These are phyloP conservation scores for Petrolisthes manimaculis DNA, from an alignment of 2,888 invertebrate genomes.

Conservation along the genomic window DNA sequence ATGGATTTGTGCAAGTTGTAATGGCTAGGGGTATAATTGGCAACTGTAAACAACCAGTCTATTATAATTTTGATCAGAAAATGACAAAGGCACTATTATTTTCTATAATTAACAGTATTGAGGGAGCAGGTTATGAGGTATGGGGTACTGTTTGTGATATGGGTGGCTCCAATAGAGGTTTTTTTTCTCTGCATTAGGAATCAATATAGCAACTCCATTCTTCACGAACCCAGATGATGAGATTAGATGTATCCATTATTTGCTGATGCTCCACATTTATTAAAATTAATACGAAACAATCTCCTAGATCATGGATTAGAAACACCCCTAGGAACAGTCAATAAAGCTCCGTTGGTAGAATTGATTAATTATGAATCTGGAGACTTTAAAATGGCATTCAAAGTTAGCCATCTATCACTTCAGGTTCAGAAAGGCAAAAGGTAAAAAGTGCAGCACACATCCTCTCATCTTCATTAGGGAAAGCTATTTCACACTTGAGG, in stretches of 20 bases:
- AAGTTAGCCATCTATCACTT: neutral
- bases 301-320: neutral
- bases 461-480: neutral
- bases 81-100: neutral
- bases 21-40: too few species aligned
- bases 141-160: too few species aligned
- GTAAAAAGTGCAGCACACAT: neutral
- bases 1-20: too few species aligned
- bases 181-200: neutral
- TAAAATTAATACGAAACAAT: neutral
- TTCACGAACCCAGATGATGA: neutral
- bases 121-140: too few species aligned
- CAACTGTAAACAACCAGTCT: too few species aligned
- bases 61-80: neutral
- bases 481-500: neutral
- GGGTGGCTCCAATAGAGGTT: neutral
- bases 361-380: too few species aligned
- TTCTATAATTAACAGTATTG: neutral
- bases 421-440: neutral
- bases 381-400: neutral
- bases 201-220: neutral
- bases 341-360: neutral
- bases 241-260: neutral
- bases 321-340: too few species aligned
- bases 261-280: neutral